Evolutionary conservation across 2,888 invertebrate species (phyloP).

Genomic region (Papilio elwesi): DNA sequence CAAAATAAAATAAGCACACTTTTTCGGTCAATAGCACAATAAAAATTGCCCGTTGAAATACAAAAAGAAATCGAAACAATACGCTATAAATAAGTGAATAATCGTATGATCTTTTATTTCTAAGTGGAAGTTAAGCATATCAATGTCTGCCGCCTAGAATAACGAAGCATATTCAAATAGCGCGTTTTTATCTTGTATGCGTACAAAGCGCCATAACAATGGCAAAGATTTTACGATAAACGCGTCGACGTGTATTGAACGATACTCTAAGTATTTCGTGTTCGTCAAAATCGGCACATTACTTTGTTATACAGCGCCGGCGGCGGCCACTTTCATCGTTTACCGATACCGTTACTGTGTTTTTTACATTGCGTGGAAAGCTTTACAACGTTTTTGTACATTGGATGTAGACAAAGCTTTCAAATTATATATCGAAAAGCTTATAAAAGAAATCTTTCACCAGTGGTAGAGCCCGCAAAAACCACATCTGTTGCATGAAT

Average conservation of each 20-base stretch:
- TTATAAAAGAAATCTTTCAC: neutral
- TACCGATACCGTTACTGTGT: conserved; percentile 25
- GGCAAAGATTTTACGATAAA: conserved; percentile 58
- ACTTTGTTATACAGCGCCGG: conserved; percentile 35
- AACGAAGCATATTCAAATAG: conserved; percentile 55
- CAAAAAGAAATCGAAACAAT: conserved; percentile 30
- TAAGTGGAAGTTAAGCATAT: conserved; percentile 37
- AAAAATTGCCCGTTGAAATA: neutral
- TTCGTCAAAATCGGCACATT: conserved; percentile 32
- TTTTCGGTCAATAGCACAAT: neutral
- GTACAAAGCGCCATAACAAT: conserved; percentile 58
- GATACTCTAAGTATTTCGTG: conserved; percentile 29
- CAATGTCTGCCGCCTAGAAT: conserved; percentile 41
- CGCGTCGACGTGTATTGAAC: conserved; percentile 47
- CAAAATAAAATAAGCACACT: neutral
- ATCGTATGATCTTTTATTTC: conserved; percentile 32
- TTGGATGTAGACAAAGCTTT: neutral
- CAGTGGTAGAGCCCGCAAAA: no score
- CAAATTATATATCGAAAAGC: neutral
- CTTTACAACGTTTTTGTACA: neutral
- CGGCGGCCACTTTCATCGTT: conserved; percentile 28
- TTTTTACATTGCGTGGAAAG: conserved; percentile 16
- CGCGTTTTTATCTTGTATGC: conserved; percentile 52
- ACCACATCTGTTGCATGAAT: no score
- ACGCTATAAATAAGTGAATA: conserved; percentile 34